These are phyloP conservation scores for Tinea pellionella DNA, from an alignment of 2,888 invertebrate species.

Conservation along the genomic window DNA sequence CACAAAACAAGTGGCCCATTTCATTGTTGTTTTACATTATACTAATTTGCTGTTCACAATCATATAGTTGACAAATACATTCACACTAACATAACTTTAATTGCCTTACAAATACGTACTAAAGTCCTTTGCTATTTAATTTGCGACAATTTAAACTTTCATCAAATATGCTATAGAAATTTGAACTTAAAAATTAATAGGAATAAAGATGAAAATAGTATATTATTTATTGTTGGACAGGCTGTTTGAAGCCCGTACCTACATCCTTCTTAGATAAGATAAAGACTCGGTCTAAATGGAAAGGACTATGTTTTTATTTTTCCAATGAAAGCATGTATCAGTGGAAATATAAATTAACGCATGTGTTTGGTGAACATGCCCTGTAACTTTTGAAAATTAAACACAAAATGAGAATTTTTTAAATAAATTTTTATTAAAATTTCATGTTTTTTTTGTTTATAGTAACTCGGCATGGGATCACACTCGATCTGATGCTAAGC, in stretches of 20 bases:
- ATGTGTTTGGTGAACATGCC: background rate
- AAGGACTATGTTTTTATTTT: constrained; percentile 45
- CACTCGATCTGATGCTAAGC: no score
- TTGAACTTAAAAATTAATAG: background rate
- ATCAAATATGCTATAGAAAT: background rate
- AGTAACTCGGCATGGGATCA: background rate
- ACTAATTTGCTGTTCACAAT: constrained; percentile 26
- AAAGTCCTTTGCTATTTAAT: background rate
- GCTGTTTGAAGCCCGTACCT: constrained; percentile 36
- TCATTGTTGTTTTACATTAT: constrained; percentile 51
- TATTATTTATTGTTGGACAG: background rate
- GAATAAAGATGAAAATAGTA: background rate
- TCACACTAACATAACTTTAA: background rate
- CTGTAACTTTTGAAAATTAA: background rate
- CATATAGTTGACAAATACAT: background rate
- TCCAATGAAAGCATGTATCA: constrained; percentile 26
- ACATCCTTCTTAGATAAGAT: constrained; percentile 70
- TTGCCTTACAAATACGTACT: background rate
- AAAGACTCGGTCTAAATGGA: constrained; percentile 45
- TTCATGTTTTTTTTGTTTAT: background rate
- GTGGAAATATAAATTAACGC: background rate
- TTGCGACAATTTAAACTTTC: background rate
- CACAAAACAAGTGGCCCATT: constrained; percentile 61
- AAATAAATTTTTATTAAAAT: no score
- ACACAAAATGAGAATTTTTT: background rate